These are phyloP conservation scores for Echinometra lucunter DNA, from an alignment of 53 echinoderm and acorn worm genomes.

Conservation along the genomic window DNA sequence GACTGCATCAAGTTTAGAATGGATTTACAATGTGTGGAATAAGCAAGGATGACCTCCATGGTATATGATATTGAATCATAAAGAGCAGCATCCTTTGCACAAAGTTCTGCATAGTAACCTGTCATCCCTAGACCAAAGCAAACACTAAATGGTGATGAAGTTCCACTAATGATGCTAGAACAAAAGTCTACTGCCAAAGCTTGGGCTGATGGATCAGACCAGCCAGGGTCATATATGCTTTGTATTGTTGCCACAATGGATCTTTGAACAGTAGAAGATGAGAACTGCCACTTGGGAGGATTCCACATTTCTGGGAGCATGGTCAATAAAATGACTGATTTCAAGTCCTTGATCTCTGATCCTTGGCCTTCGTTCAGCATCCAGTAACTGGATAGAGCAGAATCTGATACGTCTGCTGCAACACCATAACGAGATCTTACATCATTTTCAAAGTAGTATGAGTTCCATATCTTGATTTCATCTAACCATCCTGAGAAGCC, in stretches of 20 bases:
- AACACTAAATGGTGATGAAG: conserved; percentile 7
- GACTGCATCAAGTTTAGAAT: conserved; percentile 53
- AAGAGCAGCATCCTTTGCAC: conserved; percentile 73
- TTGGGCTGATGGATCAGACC: conserved; percentile 45
- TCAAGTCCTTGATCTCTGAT: conserved; percentile 71
- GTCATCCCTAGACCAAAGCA: conserved; percentile 59
- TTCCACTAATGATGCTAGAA: conserved; percentile 48
- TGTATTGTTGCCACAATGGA: neutral
- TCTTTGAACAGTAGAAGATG: conserved; percentile 70
- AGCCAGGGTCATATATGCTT: conserved; percentile 62
- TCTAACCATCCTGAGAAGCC: conserved; percentile 88
- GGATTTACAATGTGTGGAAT: conserved; percentile 78
- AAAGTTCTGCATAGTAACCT: conserved; percentile 80
- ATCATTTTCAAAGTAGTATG: conserved; percentile 68
- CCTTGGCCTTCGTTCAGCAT: conserved; percentile 89
- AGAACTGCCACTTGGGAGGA: conserved; percentile 83
- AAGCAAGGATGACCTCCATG: conserved; percentile 84
- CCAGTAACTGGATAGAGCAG: conserved; percentile 82
- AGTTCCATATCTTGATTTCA: conserved; percentile 89
- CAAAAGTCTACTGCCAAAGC: conserved; percentile 62
- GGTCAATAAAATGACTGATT: conserved; percentile 70
- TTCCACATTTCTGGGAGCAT: conserved; percentile 79
- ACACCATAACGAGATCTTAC: conserved; percentile 67
- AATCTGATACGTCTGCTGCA: conserved; percentile 48
- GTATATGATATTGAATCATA: conserved; percentile 52